phyloP scores from a whole-genome alignment of 2,888 invertebrate species.

The Bembecia ichneumoniformis region DNA sequence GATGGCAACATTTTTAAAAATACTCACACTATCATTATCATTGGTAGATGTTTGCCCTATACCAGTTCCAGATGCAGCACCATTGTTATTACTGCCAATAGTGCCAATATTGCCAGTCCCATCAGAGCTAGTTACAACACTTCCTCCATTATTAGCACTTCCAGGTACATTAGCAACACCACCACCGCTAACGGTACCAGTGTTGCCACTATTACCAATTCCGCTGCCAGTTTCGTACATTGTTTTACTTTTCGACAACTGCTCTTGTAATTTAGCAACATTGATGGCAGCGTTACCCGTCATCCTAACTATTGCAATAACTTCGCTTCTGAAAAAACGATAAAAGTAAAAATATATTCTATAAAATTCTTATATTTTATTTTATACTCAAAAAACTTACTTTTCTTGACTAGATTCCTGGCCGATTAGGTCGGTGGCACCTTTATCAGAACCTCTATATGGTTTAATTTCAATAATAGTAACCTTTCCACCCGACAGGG shows the following conservation, averaged over 20 bases:
- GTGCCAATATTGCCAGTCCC: constrained; percentile 2
- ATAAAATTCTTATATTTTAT: not conserved
- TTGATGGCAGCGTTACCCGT: constrained; percentile 78
- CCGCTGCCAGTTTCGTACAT: constrained; percentile 49
- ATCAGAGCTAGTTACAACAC: constrained; percentile 3
- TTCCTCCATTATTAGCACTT: not conserved
- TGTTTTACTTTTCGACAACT: constrained; percentile 63
- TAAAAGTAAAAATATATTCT: constrained; percentile 3
- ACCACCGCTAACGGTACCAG: constrained; percentile 8
- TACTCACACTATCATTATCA: constrained; percentile 43
- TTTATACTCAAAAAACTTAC: constrained; percentile 32
- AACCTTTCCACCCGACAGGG: constrained; percentile 85
- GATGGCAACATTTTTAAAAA: not conserved
- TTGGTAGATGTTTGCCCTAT: constrained; percentile 30
- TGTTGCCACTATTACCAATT: constrained; percentile 19
- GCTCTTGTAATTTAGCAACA: constrained; percentile 79
- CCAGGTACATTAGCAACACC: not conserved
- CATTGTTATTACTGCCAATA: constrained; percentile 1
- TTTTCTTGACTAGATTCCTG: constrained; percentile 68
- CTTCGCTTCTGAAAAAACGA: constrained; percentile 72
- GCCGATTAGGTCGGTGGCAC: constrained; percentile 65
- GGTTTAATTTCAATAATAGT: constrained; percentile 82
- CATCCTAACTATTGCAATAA: constrained; percentile 79
- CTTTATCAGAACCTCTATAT: constrained; percentile 72
- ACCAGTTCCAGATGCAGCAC: constrained; percentile 10